A percentile compares a stretch with the other conserved stretches of the same genome.
These are phyloP conservation scores for Petrocephalus sullivani DNA, from an alignment of 2,797 vertebrate genomes.

Conservation along the genomic window DNA sequence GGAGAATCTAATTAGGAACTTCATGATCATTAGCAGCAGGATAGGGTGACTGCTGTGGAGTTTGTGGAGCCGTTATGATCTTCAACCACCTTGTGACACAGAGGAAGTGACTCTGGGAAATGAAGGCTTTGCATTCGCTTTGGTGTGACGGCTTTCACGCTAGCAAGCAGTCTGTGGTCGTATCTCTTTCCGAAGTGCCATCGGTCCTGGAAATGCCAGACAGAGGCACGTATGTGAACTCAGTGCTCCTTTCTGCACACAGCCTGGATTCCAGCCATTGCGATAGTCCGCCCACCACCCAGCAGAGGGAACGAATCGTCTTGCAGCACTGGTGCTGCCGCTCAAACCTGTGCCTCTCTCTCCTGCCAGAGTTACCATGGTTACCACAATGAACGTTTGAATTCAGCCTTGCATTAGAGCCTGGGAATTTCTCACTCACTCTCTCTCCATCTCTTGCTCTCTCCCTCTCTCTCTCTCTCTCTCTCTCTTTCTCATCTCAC, in stretches of 20 bases:
- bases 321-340: slow-evolving; percentile 41
- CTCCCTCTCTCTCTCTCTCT: slow-evolving; percentile 44
- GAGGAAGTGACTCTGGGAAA: background rate
- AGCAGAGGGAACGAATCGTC: slow-evolving; percentile 19
- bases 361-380: slow-evolving; percentile 73
- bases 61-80: background rate
- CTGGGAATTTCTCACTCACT: slow-evolving; percentile 48
- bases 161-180: background rate
- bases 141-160: background rate
- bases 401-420: slow-evolving; percentile 71
- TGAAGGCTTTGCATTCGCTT: background rate
- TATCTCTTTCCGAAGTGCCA: background rate
- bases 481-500: slow-evolving; percentile 42
- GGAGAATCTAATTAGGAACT: background rate
- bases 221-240: background rate
- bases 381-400: slow-evolving; percentile 73
- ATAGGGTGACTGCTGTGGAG: background rate
- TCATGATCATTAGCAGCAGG: background rate
- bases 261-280: background rate
- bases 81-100: background rate
- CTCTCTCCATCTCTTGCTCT: slow-evolving; percentile 35
- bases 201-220: background rate
- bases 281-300: slow-evolving; percentile 14
- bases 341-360: slow-evolving; percentile 60
- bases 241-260: background rate